These are phyloP conservation scores for Drosophila parvula DNA, from an alignment of 1,140 invertebrate genomes.

Conservation along the genomic window DNA sequence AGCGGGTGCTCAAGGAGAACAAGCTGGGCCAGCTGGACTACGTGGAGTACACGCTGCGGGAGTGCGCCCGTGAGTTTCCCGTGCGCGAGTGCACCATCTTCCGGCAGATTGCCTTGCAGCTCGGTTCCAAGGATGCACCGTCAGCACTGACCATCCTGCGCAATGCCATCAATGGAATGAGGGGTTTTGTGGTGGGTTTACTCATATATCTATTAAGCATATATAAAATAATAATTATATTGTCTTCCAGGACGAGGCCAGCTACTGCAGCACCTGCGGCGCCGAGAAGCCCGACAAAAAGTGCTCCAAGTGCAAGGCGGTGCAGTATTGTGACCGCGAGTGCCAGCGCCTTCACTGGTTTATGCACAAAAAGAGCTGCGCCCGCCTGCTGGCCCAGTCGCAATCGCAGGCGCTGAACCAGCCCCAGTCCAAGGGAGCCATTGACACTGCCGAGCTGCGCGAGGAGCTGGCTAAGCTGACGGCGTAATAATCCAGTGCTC, in stretches of 20 bases:
- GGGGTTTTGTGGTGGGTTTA: conserved; percentile 86
- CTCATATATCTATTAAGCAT: neutral
- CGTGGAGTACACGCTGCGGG: conserved; percentile 92
- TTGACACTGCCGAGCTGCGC: conserved; percentile 70
- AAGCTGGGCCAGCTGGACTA: conserved; percentile 91
- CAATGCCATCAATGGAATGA: conserved; percentile 94
- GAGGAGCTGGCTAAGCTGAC: conserved; percentile 73
- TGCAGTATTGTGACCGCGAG: conserved; percentile 96
- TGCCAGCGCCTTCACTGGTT: conserved; percentile 99
- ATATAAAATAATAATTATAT: neutral
- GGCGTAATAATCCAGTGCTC: conserved; percentile 43
- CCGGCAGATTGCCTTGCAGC: conserved; percentile 91
- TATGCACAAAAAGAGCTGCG: conserved; percentile 95
- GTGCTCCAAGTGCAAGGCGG: conserved; percentile 97
- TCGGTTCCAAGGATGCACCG: conserved; percentile 89
- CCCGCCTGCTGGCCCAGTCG: conserved; percentile 84
- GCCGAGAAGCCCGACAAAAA: conserved; percentile 95
- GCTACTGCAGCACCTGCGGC: conserved; percentile 94
- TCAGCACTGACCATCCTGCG: conserved; percentile 90
- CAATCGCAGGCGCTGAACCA: conserved; percentile 35
- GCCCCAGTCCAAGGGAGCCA: conserved; percentile 46
- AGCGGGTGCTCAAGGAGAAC: conserved; percentile 90
- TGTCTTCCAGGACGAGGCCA: conserved; percentile 86
- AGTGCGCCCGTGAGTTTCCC: conserved; percentile 94
- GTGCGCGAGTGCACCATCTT: conserved; percentile 94